These are phyloP conservation scores for Halcyon smyrnensis DNA, from an alignment of 2,797 vertebrate genomes.

Conservation along the genomic window DNA sequence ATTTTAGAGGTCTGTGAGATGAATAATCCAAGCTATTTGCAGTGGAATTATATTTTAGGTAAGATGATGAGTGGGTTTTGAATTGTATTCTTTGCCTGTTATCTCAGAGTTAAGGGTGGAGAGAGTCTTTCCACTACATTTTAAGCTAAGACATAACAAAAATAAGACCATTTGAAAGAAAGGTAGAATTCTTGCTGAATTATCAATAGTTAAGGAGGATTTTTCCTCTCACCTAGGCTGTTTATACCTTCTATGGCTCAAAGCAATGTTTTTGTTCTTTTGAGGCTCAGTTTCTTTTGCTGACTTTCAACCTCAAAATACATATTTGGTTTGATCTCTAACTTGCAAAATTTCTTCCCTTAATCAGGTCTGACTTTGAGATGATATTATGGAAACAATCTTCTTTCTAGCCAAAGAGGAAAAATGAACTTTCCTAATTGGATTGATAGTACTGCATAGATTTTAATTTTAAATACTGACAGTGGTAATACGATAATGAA, in stretches of 20 bases:
- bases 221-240: not conserved
- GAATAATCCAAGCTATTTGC: not conserved
- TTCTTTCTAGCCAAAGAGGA: not conserved
- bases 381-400: not conserved
- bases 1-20: not conserved
- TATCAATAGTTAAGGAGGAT: not conserved
- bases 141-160: not conserved
- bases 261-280: constrained; percentile 14
- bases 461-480: constrained; percentile 12
- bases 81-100: not conserved
- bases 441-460: not conserved
- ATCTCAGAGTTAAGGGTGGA: not conserved
- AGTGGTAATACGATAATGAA: not conserved
- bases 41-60: not conserved
- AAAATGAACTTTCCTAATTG: constrained; percentile 26
- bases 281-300: not conserved
- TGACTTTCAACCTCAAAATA: constrained; percentile 20
- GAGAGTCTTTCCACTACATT: not conserved
- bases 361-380: not conserved
- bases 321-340: not conserved
- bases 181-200: not conserved
- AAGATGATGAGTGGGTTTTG: not conserved
- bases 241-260: not conserved
- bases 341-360: not conserved
- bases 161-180: not conserved